These are phyloP conservation scores for Laticauda laticaudata DNA, from an alignment of 2,113 vertebrate genomes.

Conservation along the genomic window DNA sequence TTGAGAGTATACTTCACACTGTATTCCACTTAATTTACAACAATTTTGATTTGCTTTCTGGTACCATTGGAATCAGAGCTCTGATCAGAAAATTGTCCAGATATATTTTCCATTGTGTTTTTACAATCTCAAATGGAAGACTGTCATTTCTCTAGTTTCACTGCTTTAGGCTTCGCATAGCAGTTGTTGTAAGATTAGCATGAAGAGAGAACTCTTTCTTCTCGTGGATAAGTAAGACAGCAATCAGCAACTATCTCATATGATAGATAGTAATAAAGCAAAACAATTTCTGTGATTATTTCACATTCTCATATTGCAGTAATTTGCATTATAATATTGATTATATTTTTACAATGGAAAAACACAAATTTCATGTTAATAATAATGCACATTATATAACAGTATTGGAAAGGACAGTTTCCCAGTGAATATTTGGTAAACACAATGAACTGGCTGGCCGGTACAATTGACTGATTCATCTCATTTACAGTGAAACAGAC, in stretches of 20 bases:
- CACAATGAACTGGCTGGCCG: background rate
- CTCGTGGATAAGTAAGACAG: background rate
- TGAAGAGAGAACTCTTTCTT: background rate
- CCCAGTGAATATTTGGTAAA: background rate
- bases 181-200: background rate
- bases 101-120: conserved; percentile 15
- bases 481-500: background rate
- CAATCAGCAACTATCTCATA: background rate
- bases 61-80: background rate
- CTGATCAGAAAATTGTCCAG: background rate
- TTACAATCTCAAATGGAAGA: conserved; percentile 6
- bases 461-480: background rate
- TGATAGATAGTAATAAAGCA: background rate
- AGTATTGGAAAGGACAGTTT: background rate
- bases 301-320: background rate
- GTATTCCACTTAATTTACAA: background rate
- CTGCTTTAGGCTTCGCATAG: background rate
- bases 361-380: background rate
- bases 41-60: conserved; percentile 29
- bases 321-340: conserved; percentile 4
- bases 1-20: conserved; percentile 28
- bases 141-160: background rate
- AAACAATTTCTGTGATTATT: background rate
- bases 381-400: background rate
- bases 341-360: background rate